Evolutionary conservation across 2,797 vertebrate genomes (phyloP).

Genomic region (Podarcis siculus): DNA sequence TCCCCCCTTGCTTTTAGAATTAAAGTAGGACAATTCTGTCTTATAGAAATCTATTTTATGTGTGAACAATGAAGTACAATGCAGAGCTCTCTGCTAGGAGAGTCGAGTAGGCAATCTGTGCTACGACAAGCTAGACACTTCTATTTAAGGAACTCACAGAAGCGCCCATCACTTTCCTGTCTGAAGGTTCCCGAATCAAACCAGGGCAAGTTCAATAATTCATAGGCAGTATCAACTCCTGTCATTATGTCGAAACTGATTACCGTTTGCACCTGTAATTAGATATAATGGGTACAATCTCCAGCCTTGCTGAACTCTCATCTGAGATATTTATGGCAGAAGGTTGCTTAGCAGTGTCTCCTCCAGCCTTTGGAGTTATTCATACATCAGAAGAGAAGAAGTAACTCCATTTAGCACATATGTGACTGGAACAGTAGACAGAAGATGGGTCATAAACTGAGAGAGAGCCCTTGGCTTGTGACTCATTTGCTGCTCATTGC

Average conservation of each 20-base stretch:
- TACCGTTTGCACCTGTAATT: conserved; percentile 53
- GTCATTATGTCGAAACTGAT: conserved; percentile 55
- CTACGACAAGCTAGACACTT: neutral
- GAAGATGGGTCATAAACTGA: conserved; percentile 8
- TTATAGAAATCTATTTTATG: neutral
- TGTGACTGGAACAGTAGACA: conserved; percentile 49
- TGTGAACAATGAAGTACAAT: neutral
- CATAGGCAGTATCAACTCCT: conserved; percentile 40
- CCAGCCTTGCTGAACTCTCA: conserved; percentile 58
- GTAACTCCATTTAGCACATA: conserved; percentile 17
- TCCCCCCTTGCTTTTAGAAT: neutral
- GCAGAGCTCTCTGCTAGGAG: neutral
- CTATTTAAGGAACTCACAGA: conserved; percentile 29
- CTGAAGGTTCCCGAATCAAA: conserved; percentile 33
- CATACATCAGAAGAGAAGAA: conserved; percentile 48
- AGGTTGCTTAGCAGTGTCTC: conserved; percentile 35
- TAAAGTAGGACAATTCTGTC: neutral
- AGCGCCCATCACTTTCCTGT: conserved; percentile 12
- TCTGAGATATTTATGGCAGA: conserved; percentile 55
- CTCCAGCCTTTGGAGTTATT: conserved; percentile 52
- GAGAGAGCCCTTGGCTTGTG: conserved; percentile 28
- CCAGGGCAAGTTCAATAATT: conserved; percentile 31
- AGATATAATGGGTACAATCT: conserved; percentile 57
- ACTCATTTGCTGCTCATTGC: neutral
- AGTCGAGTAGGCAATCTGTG: neutral